Conservation (phyloP, 2,888 invertebrate species). For the Drosophila subquinaria region DNA sequence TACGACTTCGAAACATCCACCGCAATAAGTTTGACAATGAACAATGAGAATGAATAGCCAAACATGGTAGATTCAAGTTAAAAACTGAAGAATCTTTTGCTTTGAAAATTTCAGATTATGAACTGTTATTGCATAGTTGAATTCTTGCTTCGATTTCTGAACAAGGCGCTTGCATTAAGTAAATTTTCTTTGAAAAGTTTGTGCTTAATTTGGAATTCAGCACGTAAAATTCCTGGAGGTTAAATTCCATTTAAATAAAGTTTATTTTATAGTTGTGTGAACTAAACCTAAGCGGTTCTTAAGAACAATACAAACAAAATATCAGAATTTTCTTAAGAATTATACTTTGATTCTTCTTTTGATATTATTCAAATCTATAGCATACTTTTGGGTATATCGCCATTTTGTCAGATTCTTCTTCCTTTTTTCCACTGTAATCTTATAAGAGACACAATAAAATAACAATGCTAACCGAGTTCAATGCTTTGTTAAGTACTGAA, state of each 20-base stretch:
- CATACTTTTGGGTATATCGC: not conserved
- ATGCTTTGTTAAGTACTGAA: constrained; percentile 5
- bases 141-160: constrained; percentile 1
- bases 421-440: not conserved
- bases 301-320: no score
- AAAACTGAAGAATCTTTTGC: constrained; percentile 2
- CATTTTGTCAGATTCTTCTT: not conserved
- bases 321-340: not conserved
- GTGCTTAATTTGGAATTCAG: not conserved
- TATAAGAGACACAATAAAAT: constrained; percentile 1
- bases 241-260: not conserved
- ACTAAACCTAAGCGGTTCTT: no score
- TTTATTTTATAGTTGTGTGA: not conserved
- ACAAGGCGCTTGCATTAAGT: not conserved
- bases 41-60: not conserved
- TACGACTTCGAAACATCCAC: constrained; percentile 37
- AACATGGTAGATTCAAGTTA: constrained; percentile 6
- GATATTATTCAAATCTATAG: not conserved
- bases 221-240: not conserved
- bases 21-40: constrained; percentile 35
- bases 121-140: constrained; percentile 4
- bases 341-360: not conserved
- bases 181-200: constrained; percentile 1
- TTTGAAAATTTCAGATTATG: constrained; percentile 10
- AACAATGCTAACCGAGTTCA: not conserved